Conservation (phyloP, 2,113 vertebrate species). For the Phyllostomus discolor region DNA sequence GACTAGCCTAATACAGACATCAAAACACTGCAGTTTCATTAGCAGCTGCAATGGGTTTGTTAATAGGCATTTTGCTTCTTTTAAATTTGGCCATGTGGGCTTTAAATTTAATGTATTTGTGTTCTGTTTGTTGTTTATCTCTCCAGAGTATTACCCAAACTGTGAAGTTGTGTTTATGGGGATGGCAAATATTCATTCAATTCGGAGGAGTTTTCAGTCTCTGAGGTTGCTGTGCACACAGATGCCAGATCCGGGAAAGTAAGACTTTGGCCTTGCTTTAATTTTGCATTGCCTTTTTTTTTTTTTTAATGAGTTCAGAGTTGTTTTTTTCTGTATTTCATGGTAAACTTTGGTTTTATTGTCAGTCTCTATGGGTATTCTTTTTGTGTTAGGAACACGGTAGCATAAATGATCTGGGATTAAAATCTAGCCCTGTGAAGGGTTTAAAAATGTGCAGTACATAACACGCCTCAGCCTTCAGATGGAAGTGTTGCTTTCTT, state of each 20-base stretch:
- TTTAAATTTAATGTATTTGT: conserved; percentile 47
- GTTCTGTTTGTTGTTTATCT: conserved; percentile 59
- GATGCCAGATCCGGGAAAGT: conserved; percentile 98
- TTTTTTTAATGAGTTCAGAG: neutral
- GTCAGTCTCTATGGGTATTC: neutral
- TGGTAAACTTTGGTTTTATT: neutral
- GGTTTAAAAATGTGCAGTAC: neutral
- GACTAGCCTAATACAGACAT: neutral
- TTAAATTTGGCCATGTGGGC: neutral
- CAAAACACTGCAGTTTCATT: conserved; percentile 46
- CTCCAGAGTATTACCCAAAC: conserved; percentile 97
- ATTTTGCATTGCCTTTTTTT: neutral
- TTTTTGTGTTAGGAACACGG: neutral
- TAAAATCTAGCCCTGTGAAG: neutral
- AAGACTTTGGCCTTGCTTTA: conserved; percentile 70
- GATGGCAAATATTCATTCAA: conserved; percentile 99
- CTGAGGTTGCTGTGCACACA: conserved; percentile 96
- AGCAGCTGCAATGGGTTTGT: neutral
- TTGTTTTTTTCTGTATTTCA: neutral
- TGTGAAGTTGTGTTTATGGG: conserved; percentile 99
- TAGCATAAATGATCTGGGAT: neutral
- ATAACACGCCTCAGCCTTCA: neutral
- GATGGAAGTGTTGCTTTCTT: neutral
- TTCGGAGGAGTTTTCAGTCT: conserved; percentile 98
- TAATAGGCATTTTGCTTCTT: conserved; percentile 23